phyloP scores from a whole-genome alignment of 2,797 vertebrate genomes.

The Xenopus petersii region DNA sequence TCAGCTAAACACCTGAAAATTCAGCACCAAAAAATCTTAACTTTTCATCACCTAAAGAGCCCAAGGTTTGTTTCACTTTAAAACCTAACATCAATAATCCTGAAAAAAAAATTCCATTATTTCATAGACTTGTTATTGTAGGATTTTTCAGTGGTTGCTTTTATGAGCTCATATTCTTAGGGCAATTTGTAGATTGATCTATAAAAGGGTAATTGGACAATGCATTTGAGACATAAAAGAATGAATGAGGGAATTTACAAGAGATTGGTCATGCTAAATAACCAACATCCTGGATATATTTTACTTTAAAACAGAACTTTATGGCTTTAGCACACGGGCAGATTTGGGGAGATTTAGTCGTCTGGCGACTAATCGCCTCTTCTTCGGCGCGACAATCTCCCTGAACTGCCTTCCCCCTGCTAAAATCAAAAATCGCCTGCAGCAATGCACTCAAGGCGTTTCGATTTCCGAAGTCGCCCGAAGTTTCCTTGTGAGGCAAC shows the following conservation, averaged over 20 bases:
- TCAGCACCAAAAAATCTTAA: slow-evolving; percentile 42
- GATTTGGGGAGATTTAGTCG: too few species aligned
- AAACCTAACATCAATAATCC: slow-evolving; percentile 30
- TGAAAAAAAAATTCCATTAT: slow-evolving; percentile 40
- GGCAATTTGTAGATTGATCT: slow-evolving; percentile 32
- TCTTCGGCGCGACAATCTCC: too few species aligned
- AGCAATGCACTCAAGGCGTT: too few species aligned
- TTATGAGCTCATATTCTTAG: slow-evolving; percentile 46
- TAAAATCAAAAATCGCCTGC: too few species aligned
- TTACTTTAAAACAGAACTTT: too few species aligned
- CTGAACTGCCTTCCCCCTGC: too few species aligned
- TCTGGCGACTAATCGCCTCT: too few species aligned
- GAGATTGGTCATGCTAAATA: neutral
- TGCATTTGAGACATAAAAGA: neutral
- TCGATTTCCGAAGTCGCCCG: too few species aligned
- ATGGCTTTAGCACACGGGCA: too few species aligned
- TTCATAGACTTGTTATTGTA: slow-evolving; percentile 41
- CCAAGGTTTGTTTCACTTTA: slow-evolving; percentile 26
- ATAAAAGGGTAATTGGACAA: slow-evolving; percentile 34
- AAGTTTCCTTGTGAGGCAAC: too few species aligned
- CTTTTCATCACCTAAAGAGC: slow-evolving; percentile 47
- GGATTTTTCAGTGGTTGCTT: slow-evolving; percentile 32
- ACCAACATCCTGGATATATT: neutral
- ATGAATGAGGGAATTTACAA: neutral
- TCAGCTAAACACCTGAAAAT: slow-evolving; percentile 31